Conservation (phyloP, 2,888 invertebrate species). For the Rotaria socialis region DNA sequence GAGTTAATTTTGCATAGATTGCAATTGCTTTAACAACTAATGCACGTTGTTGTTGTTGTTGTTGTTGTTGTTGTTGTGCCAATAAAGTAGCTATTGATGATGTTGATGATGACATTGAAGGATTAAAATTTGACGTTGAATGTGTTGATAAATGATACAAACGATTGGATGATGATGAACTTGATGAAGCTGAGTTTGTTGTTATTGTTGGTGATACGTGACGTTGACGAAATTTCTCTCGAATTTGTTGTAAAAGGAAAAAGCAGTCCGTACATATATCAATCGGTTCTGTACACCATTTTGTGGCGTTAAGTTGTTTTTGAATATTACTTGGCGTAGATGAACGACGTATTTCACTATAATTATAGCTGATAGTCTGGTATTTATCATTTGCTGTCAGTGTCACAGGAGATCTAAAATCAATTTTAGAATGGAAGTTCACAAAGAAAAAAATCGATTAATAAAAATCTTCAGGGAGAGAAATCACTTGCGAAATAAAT, state of each 20-base stretch:
- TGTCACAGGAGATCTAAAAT: background rate
- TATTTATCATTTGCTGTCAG: background rate
- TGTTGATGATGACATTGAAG: background rate
- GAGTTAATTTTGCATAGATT: background rate
- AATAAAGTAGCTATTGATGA: background rate
- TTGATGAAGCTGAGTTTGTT: background rate
- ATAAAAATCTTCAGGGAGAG: too few relatives aligned
- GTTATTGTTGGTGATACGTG: background rate
- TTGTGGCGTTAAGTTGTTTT: background rate
- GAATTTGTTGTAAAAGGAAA: conserved; percentile 22
- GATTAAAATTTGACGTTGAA: conserved; percentile 1
- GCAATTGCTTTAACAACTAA: background rate
- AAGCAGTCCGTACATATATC: conserved; percentile 25
- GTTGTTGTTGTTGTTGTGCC: background rate
- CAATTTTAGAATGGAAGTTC: background rate
- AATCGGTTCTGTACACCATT: background rate
- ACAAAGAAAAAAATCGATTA: background rate
- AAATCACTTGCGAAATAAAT: too few relatives aligned
- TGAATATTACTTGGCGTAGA: background rate
- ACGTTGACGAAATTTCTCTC: conserved; percentile 19
- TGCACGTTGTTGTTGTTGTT: conserved; percentile 15
- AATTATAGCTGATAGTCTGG: background rate
- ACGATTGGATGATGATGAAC: background rate
- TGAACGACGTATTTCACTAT: background rate
- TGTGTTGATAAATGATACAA: background rate